phyloP scores from a whole-genome alignment of 2,797 vertebrate species.

The Ataeniobius toweri region DNA sequence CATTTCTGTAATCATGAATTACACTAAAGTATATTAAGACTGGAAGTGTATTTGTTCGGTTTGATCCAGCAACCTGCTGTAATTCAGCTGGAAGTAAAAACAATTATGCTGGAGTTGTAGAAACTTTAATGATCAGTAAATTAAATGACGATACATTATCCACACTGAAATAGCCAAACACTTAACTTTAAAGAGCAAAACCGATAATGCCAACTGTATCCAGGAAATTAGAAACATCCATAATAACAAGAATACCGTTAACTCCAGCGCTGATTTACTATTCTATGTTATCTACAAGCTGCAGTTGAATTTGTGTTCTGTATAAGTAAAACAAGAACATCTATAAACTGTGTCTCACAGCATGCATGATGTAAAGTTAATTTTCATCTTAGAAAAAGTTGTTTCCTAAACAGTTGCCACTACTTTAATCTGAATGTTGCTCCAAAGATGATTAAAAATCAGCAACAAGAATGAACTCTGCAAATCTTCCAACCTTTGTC shows the following conservation, averaged over 20 bases:
- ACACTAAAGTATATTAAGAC: constrained; percentile 14
- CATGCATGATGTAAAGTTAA: background rate
- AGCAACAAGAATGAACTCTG: background rate
- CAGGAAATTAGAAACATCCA: constrained; percentile 6
- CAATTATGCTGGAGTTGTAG: constrained; percentile 8
- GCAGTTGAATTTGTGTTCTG: background rate
- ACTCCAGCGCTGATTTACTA: background rate
- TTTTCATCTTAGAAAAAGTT: background rate
- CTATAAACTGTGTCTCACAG: background rate
- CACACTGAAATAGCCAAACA: background rate
- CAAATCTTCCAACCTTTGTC: background rate
- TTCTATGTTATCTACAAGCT: background rate
- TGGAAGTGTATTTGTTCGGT: background rate
- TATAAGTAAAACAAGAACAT: background rate
- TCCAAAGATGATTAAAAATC: background rate
- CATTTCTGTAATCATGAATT: background rate
- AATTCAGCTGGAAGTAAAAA: constrained; percentile 26
- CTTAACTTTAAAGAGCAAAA: constrained; percentile 7
- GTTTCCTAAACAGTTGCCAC: background rate
- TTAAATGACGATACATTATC: constrained; percentile 9
- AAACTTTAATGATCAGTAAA: constrained; percentile 43
- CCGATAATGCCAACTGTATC: background rate
- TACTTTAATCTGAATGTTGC: background rate
- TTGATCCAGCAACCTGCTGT: constrained; percentile 13
- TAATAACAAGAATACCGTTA: background rate